A percentile compares a stretch with the other conserved stretches of the same genome.
Evolutionary conservation across 2,888 invertebrate genomes (phyloP).

Genomic region (Euplagia quadripunctaria): DNA sequence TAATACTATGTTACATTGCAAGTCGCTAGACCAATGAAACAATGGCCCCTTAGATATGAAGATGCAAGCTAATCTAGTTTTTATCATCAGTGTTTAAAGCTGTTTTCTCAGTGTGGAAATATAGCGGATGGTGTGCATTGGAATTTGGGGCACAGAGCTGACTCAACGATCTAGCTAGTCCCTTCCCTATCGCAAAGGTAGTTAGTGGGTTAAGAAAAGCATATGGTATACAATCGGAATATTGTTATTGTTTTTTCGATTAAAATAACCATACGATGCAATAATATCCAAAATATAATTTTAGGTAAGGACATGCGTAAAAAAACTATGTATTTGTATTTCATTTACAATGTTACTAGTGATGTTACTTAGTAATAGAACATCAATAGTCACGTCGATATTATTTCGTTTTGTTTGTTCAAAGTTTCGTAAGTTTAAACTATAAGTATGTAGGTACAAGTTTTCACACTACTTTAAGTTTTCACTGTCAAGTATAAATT

Average conservation of each 20-base stretch:
- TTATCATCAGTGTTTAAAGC: slow-evolving; percentile 56
- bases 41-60: slow-evolving; percentile 39
- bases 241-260: neutral
- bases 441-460: neutral
- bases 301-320: no score
- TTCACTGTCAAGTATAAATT: no score
- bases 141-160: slow-evolving; percentile 85
- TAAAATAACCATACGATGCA: neutral
- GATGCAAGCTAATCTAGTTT: slow-evolving; percentile 56
- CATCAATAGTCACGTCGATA: neutral
- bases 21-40: slow-evolving; percentile 45
- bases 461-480: no score
- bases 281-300: no score
- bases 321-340: no score
- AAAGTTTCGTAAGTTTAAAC: neutral
- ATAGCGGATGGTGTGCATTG: slow-evolving; percentile 77
- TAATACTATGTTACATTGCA: slow-evolving; percentile 60
- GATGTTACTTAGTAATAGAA: neutral
- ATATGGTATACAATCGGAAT: neutral
- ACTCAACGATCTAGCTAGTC: slow-evolving; percentile 81
- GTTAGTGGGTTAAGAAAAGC: slow-evolving; percentile 41
- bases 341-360: neutral
- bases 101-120: slow-evolving; percentile 59
- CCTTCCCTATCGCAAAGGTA: slow-evolving; percentile 76
- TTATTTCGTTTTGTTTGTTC: neutral